Percentiles rank a stretch among this genome's conserved stretches.
These are phyloP conservation scores for Drosophila sturtevanti DNA, from an alignment of 1,140 invertebrate genomes.

Conservation along the genomic window DNA sequence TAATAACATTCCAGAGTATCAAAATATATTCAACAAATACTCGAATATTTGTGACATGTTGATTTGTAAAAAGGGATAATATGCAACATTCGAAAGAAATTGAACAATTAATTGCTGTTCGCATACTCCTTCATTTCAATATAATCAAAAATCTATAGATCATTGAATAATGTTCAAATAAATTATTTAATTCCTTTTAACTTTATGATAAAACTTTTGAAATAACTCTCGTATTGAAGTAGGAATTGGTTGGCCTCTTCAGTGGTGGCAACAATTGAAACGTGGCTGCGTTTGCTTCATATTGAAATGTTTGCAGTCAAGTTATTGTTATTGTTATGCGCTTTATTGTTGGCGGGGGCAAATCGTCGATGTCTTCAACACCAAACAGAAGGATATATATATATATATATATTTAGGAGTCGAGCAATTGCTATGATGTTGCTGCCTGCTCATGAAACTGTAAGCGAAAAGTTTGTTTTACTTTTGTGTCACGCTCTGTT, in stretches of 20 bases:
- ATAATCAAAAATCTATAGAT: too few species aligned
- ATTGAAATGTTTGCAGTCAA: slow-evolving; percentile 78
- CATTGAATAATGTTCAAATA: too few species aligned
- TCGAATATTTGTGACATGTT: too few species aligned
- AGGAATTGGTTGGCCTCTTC: slow-evolving; percentile 25
- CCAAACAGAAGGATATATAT: slow-evolving; percentile 23
- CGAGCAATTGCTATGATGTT: slow-evolving; percentile 17
- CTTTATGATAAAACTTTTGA: background rate
- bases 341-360: slow-evolving; percentile 54
- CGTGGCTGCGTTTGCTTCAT: slow-evolving; percentile 65
- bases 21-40: too few species aligned
- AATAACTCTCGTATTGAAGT: background rate
- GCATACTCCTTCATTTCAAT: too few species aligned
- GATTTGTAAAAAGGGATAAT: too few species aligned
- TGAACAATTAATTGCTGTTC: too few species aligned
- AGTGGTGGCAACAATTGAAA: slow-evolving; percentile 58
- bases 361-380: slow-evolving; percentile 64
- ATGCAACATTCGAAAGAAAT: too few species aligned
- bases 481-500: slow-evolving; percentile 78
- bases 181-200: too few species aligned
- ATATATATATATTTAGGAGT: background rate
- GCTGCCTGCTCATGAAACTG: slow-evolving; percentile 70
- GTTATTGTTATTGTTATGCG: slow-evolving; percentile 80
- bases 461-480: slow-evolving; percentile 79
- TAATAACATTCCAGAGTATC: too few species aligned